Conservation (phyloP, 2,797 vertebrate species). For the Myotis vivesi region DNA sequence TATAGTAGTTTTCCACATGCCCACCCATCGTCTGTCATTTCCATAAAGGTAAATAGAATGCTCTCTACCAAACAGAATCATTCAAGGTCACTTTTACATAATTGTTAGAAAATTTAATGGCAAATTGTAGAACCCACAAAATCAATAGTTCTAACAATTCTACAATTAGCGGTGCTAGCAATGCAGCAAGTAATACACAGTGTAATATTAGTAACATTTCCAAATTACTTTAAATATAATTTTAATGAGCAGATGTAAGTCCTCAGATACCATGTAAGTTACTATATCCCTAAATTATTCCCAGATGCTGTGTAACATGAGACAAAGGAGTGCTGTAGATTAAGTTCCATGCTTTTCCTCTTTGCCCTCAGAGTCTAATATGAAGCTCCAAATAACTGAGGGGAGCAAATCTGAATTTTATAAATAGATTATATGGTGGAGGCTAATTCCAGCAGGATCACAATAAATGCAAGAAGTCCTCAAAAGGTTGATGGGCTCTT, state of each 20-base stretch:
- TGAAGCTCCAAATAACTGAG: constrained; percentile 52
- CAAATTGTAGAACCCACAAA: not conserved
- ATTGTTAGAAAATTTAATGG: constrained; percentile 41
- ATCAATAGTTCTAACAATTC: not conserved
- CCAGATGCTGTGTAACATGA: not conserved
- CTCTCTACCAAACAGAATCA: not conserved
- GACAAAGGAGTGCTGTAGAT: not conserved
- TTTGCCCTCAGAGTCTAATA: constrained; percentile 49
- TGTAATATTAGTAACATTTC: not conserved
- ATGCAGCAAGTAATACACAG: not conserved
- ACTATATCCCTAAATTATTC: not conserved
- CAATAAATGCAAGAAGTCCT: too few species aligned
- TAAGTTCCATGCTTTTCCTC: not conserved
- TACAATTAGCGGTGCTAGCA: not conserved
- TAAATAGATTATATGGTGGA: not conserved
- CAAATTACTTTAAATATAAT: not conserved
- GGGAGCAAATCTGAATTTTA: constrained; percentile 72
- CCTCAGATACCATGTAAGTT: not conserved
- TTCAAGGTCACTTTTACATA: constrained; percentile 1
- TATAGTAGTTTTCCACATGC: not conserved
- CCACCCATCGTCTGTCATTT: not conserved
- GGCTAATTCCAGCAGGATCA: too few species aligned
- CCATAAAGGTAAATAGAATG: constrained; percentile 18
- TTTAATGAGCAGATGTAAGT: not conserved
- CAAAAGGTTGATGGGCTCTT: too few species aligned